These are phyloP conservation scores for Phragmatobia fuliginosa DNA, from an alignment of 2,888 invertebrate species.

Conservation along the genomic window DNA sequence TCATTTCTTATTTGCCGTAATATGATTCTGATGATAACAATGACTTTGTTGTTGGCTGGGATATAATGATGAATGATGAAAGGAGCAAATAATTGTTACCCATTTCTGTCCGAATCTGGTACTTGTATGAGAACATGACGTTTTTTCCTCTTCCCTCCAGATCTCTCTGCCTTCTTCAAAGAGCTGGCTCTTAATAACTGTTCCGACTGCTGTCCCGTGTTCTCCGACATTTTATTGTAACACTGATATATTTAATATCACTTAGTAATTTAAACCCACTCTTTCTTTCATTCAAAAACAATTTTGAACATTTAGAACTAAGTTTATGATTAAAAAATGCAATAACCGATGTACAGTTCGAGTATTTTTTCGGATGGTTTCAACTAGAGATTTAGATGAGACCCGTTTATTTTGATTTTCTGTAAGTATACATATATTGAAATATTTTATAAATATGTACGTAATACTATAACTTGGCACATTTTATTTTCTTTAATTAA, in stretches of 20 bases:
- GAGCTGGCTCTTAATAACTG: constrained; percentile 69
- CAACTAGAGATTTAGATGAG: too few relatives aligned
- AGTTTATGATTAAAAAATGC: neutral
- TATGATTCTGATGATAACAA: neutral
- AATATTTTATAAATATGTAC: too few relatives aligned
- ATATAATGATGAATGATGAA: too few relatives aligned
- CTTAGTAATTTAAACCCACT: neutral
- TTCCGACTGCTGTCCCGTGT: constrained; percentile 58
- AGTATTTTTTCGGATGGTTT: too few relatives aligned
- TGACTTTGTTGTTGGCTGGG: too few relatives aligned
- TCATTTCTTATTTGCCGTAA: neutral
- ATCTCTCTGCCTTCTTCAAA: constrained; percentile 60
- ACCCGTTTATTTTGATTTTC: neutral
- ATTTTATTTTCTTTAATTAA: neutral
- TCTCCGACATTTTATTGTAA: constrained; percentile 65
- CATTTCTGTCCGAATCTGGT: constrained; percentile 64
- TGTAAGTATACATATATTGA: too few relatives aligned
- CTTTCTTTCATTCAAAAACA: neutral
- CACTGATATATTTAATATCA: neutral
- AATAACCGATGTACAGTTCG: neutral
- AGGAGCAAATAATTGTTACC: constrained; percentile 51
- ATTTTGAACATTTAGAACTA: neutral
- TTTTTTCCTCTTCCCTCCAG: constrained; percentile 56
- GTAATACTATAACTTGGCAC: neutral
- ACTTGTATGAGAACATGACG: constrained; percentile 73